Base-by-base conservation (phyloP, 2,888 invertebrate genomes). In the Palloptera scutellata region DNA sequence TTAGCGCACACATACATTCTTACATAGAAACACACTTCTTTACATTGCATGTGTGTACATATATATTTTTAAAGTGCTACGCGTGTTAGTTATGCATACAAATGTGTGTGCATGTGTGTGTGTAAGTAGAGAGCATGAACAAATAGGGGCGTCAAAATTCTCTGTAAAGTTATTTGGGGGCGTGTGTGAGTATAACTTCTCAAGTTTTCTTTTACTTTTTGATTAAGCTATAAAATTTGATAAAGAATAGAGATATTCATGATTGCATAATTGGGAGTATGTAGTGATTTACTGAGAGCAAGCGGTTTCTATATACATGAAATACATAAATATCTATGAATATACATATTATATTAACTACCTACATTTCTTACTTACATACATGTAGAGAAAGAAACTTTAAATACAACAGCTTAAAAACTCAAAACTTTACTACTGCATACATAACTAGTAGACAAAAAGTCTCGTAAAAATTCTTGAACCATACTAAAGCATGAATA, bases 1-100 rank as follows among this genome's bases (percentile, higher is more conserved):
- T 30, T 30, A 64, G 64, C 57, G 30, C 58, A 42, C 61, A 57
- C 57, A 61, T 43, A 43, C 19, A 19, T n/a, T 41, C 58, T 40
- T 17, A 12, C 41, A 54, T 17, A 58, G 5, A 51, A 30, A 40
- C n/a, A 60, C 11, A 15, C 13, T 12, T 30, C 2, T 30, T 30
- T 30, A 30, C 6, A 30, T 30, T 54, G 19, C 54, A 55, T 30
- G 5, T 55, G 19, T 9, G 1, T 20, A 12, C 30, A 55, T 42
- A 41, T 58, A 15, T 43, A 15, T 43, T 10, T 13, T 48, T 53
- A 19, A n/a, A 61, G 61, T 53, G 19, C 30, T 53, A 40, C 52
- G 53, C 40, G 52, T 53, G 43, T 42, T 30, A n/a, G 42, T 41
- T 30, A 52, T 52, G 51, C 3, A n/a, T 30, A 61, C 41, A 40